Base-by-base conservation (phyloP, 2,113 vertebrate species). In the Stigmatopora nigra region DNA sequence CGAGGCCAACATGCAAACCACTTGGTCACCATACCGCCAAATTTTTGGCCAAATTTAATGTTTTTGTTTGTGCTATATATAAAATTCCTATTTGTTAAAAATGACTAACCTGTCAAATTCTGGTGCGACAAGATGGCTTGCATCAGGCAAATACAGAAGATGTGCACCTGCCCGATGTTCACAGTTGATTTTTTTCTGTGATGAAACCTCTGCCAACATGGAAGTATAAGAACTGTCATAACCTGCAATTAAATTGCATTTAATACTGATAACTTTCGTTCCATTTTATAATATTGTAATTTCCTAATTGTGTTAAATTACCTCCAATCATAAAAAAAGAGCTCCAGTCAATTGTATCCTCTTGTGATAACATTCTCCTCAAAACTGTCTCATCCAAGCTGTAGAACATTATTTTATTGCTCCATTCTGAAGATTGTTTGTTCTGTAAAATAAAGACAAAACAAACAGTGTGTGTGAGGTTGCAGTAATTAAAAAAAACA, bases 331-430 rank as follows among this genome's bases (percentile, higher is more conserved):
- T 83, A 15, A 45, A 45, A 45, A 45, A 45, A 35, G 63, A 58
- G 31, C 69, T 86, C 87, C 86, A 90, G 66, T 88, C 85, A 20
- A 87, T 0, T n/a, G 20, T 58, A 49, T 81, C 63, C 45, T 78
- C 78, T 10, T 81, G 76, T 19, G 25, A 45, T 68, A 89, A 36
- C 55, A 85, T 66, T 72, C 48, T 80, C 64, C 68, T 80, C 38
- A 88, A 61, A 49, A 64, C 31, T 16, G 78, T 20, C 15, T 80
- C 73, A 64, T 90, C 81, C 19, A 15, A 78, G 65, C 78, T 71
- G 71, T 67, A 87, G 44, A 78, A 45, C 20, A 8, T 69, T 7
- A 78, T 0, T 51, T 85, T 57, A 1, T 70, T 69, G n/a, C 61
- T 58, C 52, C 61, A 25, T 68, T 72, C 8, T 45, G 45, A 15